Base-by-base conservation (phyloP, 2,797 vertebrate species). In the Amblyopsis hoosieri region DNA sequence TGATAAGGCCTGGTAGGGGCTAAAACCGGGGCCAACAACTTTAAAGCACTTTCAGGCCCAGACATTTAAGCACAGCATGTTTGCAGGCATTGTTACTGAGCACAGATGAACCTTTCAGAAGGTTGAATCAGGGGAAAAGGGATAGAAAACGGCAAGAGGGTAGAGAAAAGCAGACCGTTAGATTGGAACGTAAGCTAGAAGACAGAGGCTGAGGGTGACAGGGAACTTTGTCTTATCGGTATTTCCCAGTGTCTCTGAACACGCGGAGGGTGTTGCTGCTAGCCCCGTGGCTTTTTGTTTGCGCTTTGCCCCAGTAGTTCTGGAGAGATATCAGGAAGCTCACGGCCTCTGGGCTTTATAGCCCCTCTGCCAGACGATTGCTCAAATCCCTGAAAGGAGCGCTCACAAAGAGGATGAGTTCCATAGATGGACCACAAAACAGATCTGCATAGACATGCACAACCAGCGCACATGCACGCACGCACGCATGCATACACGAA, bases 351-450 rank as follows among this genome's bases (percentile, higher is more conserved):
- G 33, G 73, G 71, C 78, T 75, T 74, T 81, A 74, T 67, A 62
- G 79, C 73, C 65, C 64, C 72, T 64, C 42, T 60, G 67, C 71
- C 58, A 69, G 54, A 67, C 77, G 69, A 82, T 86, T 83, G 78
- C 62, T 69, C 66, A 79, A 80, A 88, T 85, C 83, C 76, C 71
- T 80, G 68, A 86, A 84, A 80, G 75, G 61, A 85, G 71, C 63
- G 67, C 73, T 74, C 64, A 57, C 66, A 61, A 60, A 51, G 46
- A 17, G 72, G 69, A 83, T 80, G 66, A 82, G 74, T 67, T 57
- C 54, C 15, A 12, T 54, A 54, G 60, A 75, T 51, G 54, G 60
- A 53, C 51, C 17, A 10, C 19, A 10, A 23, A 10, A 23, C 17
- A 12, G 2, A 61, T 17, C 48, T 6, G 15, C 3, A 15, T 42